phyloP scores from a whole-genome alignment of 2,113 vertebrate genomes.

The Scomber scombrus region DNA sequence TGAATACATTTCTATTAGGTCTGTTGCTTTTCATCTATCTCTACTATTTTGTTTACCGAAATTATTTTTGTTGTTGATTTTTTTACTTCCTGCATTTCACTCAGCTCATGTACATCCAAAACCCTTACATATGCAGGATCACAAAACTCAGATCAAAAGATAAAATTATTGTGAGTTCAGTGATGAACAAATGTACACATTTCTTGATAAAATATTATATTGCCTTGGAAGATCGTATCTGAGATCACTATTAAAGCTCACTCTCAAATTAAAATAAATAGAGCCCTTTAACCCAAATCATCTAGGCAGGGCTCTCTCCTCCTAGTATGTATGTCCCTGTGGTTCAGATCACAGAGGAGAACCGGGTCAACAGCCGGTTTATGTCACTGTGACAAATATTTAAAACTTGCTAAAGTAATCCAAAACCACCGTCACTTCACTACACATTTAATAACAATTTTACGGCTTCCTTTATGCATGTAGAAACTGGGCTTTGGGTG shows the following conservation, averaged over 20 bases:
- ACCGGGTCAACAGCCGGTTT: conserved; percentile 27
- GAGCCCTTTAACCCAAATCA: conserved; percentile 29
- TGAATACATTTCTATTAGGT: background rate
- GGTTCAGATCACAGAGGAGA: conserved; percentile 48
- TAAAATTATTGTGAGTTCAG: background rate
- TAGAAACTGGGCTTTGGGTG: conserved; percentile 20
- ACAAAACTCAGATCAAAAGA: background rate
- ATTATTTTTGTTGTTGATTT: too few relatives aligned
- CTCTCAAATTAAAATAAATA: conserved; percentile 33
- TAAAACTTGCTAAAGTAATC: conserved; percentile 10
- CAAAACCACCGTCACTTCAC: background rate
- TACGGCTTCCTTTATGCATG: conserved; percentile 25
- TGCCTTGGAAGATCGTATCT: too few relatives aligned
- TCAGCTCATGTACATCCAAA: too few relatives aligned
- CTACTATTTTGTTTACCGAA: background rate
- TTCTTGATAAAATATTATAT: conserved; percentile 1
- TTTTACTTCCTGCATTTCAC: background rate
- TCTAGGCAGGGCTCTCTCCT: background rate
- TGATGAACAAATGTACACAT: background rate
- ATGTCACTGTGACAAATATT: conserved; percentile 53
- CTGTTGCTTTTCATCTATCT: background rate
- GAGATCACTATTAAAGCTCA: background rate
- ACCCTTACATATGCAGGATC: too few relatives aligned
- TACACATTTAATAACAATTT: conserved; percentile 24
- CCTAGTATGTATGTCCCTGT: conserved; percentile 4